Conservation (phyloP, 2,888 invertebrate species). For the Allygus modestus region DNA sequence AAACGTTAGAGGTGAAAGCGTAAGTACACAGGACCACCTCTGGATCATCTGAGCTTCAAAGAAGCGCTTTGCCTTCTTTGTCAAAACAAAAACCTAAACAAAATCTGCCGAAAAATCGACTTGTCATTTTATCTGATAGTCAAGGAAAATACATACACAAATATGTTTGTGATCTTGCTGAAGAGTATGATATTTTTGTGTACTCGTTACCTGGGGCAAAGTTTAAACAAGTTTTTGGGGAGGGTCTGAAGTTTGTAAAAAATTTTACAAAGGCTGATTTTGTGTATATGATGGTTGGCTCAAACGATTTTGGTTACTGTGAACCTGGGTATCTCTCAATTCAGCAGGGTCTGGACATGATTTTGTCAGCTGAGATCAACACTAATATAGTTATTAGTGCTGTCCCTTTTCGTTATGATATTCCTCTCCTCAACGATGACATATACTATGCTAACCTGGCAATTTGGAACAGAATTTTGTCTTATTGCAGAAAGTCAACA, state of each 20-base stretch:
- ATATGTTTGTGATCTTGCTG: neutral
- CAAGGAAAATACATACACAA: constrained; percentile 7
- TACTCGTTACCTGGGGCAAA: neutral
- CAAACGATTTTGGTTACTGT: neutral
- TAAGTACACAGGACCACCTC: too few relatives aligned
- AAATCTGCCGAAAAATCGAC: neutral
- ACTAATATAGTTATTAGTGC: neutral
- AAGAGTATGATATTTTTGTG: constrained; percentile 3
- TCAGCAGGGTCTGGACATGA: neutral
- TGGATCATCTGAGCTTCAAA: too few relatives aligned
- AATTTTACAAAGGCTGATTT: constrained; percentile 6
- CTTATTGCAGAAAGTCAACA: neutral
- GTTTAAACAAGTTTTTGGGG: constrained; percentile 1
- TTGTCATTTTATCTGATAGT: constrained; percentile 29
- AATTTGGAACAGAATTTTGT: neutral
- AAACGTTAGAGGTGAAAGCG: too few relatives aligned
- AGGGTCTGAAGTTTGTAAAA: constrained; percentile 4
- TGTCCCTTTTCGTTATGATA: neutral
- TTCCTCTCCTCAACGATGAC: constrained; percentile 3
- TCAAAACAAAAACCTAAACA: neutral
- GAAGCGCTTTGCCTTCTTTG: too few relatives aligned
- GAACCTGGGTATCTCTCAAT: constrained; percentile 5
- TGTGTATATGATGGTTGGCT: constrained; percentile 25
- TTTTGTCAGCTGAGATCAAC: neutral
- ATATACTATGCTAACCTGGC: neutral